phyloP scores from a whole-genome alignment of 2,797 vertebrate genomes.

The Manis javanica region DNA sequence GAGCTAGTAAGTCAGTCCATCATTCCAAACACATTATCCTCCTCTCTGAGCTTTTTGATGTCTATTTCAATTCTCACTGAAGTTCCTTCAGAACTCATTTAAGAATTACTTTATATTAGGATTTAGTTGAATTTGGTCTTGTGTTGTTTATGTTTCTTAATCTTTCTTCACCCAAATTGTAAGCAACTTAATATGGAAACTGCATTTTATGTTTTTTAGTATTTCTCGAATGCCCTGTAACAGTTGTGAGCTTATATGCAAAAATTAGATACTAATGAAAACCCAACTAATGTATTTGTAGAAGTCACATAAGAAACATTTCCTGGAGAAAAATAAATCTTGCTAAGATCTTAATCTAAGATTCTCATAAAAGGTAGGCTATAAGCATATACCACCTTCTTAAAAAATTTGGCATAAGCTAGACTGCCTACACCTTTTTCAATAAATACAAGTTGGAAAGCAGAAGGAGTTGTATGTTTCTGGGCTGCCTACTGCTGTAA shows the following conservation, averaged over 20 bases:
- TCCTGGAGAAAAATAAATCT: slow-evolving; percentile 49
- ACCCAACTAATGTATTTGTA: slow-evolving; percentile 39
- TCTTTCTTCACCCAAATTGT: neutral
- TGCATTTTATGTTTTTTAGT: neutral
- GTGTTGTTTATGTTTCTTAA: slow-evolving; percentile 20
- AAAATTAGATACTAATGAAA: slow-evolving; percentile 24
- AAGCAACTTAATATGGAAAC: neutral
- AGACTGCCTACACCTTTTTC: slow-evolving; percentile 49
- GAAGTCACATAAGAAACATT: slow-evolving; percentile 40
- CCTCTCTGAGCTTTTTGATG: neutral
- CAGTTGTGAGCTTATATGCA: neutral
- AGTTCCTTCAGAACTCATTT: slow-evolving; percentile 25
- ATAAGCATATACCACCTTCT: slow-evolving; percentile 35
- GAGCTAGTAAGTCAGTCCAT: neutral
- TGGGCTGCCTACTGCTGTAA: slow-evolving; percentile 67
- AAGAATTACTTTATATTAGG: slow-evolving; percentile 37
- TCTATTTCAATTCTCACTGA: slow-evolving; percentile 36
- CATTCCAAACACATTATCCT: neutral
- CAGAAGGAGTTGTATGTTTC: slow-evolving; percentile 64
- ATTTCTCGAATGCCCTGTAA: neutral
- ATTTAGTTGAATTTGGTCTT: slow-evolving; percentile 36
- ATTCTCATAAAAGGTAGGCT: slow-evolving; percentile 47
- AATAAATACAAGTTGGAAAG: slow-evolving; percentile 67
- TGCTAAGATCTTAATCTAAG: slow-evolving; percentile 41
- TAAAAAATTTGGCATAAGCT: slow-evolving; percentile 65